These are phyloP conservation scores for Elachura formosa DNA, from an alignment of 2,113 vertebrate species.

Conservation along the genomic window DNA sequence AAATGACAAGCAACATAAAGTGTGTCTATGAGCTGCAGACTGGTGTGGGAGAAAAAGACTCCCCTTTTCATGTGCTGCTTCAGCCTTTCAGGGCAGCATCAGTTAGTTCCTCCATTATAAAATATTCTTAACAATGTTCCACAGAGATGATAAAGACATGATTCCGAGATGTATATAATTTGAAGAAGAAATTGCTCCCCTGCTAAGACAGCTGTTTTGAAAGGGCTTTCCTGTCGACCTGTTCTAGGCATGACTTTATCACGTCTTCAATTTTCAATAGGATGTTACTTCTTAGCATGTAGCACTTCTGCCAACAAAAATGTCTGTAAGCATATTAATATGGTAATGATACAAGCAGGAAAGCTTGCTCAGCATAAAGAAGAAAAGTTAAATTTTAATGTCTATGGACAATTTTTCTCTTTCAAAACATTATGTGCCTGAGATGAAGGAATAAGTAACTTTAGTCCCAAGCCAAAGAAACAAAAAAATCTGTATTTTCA, in stretches of 20 bases:
- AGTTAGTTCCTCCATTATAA: not conserved
- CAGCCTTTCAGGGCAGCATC: not conserved
- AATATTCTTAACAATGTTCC: not conserved
- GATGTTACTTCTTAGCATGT: not conserved
- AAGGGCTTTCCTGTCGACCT: conserved; percentile 8
- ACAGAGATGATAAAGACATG: not conserved
- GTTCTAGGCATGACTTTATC: not conserved
- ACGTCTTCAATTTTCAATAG: not conserved
- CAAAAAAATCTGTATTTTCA: not conserved
- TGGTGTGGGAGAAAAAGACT: not conserved
- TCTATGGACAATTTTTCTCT: not conserved
- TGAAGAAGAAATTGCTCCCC: not conserved
- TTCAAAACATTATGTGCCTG: not conserved
- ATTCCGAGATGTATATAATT: not conserved
- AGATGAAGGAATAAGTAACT: not conserved
- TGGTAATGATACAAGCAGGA: not conserved
- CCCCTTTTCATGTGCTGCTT: not conserved
- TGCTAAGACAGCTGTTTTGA: conserved; percentile 19
- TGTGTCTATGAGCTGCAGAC: not conserved
- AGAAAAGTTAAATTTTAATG: not conserved
- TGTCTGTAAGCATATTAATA: not conserved
- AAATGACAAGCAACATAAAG: not conserved
- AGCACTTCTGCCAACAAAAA: not conserved
- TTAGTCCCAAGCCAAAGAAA: not conserved
- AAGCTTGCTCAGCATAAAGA: not conserved